These are phyloP conservation scores for Dorcus hopei DNA, from an alignment of 2,888 invertebrate genomes.

Conservation along the genomic window DNA sequence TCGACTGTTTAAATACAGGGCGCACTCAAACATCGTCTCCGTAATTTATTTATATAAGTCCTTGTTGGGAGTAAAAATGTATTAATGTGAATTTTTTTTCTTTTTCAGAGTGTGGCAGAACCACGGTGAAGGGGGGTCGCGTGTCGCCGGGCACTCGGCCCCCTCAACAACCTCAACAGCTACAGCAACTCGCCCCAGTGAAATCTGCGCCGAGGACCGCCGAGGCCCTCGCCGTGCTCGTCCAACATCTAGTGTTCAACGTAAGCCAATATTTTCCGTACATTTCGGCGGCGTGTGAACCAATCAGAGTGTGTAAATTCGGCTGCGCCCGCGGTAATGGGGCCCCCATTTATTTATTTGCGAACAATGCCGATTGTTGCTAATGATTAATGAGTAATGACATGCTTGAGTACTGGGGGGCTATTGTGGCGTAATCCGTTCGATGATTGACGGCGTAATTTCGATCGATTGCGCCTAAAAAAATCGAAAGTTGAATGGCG, in stretches of 20 bases:
- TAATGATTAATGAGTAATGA: too few relatives aligned
- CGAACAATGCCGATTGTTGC: too few relatives aligned
- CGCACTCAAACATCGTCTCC: too few relatives aligned
- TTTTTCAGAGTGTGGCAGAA: slow-evolving; percentile 49
- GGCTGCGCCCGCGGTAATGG: too few relatives aligned
- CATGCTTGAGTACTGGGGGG: too few relatives aligned
- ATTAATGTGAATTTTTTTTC: slow-evolving; percentile 20
- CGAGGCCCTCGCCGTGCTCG: slow-evolving; percentile 79
- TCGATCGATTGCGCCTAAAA: too few relatives aligned
- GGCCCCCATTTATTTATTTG: too few relatives aligned
- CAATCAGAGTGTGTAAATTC: slow-evolving; percentile 2
- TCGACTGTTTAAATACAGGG: too few relatives aligned
- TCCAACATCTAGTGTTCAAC: slow-evolving; percentile 79
- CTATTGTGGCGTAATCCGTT: too few relatives aligned
- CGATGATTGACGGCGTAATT: too few relatives aligned
- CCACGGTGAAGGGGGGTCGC: slow-evolving; percentile 46
- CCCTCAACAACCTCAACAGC: slow-evolving; percentile 38
- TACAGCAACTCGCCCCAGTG: slow-evolving; percentile 31
- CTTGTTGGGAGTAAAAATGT: background rate
- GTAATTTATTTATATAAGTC: too few relatives aligned
- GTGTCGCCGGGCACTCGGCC: slow-evolving; percentile 43
- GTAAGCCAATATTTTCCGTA: slow-evolving; percentile 53
- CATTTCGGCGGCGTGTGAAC: background rate
- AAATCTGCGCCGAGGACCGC: slow-evolving; percentile 63
- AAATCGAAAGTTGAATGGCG: too few relatives aligned